Conservation (phyloP, 1,140 invertebrate species). For the Chironomus tepperi region DNA sequence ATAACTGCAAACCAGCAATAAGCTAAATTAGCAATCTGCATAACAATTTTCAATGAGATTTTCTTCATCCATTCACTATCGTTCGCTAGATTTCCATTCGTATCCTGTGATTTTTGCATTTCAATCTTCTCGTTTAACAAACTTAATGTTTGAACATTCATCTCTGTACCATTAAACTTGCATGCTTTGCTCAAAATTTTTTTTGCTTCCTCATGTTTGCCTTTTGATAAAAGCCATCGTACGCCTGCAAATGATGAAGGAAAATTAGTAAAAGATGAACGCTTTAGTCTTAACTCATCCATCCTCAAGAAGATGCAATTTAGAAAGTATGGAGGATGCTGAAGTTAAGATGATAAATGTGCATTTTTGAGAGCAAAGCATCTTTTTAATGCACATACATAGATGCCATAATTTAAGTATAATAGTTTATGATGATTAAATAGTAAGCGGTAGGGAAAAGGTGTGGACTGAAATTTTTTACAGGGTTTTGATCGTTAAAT, state of each 20-base stretch:
- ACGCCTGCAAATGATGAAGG: slow-evolving; percentile 33
- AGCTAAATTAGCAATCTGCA: slow-evolving; percentile 52
- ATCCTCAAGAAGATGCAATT: too few relatives aligned
- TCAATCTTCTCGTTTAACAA: neutral
- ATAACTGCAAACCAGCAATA: slow-evolving; percentile 61
- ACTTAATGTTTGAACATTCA: slow-evolving; percentile 39
- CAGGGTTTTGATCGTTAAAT: too few relatives aligned
- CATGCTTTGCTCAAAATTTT: slow-evolving; percentile 51
- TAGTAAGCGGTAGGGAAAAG: too few relatives aligned
- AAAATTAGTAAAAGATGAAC: too few relatives aligned
- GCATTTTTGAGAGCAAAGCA: too few relatives aligned
- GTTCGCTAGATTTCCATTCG: neutral
- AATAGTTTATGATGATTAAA: too few relatives aligned
- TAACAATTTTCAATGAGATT: slow-evolving; percentile 31
- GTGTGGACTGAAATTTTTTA: too few relatives aligned
- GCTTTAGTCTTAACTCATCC: too few relatives aligned
- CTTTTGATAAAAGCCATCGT: slow-evolving; percentile 66
- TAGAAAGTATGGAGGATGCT: too few relatives aligned
- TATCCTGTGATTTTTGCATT: neutral
- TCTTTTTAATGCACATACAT: too few relatives aligned
- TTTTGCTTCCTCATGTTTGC: slow-evolving; percentile 52
- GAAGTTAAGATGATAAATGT: too few relatives aligned
- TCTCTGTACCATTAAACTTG: slow-evolving; percentile 54
- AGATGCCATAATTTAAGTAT: too few relatives aligned
- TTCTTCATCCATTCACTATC: neutral